Conservation (phyloP, 2,797 vertebrate species). For the Morelia viridis region DNA sequence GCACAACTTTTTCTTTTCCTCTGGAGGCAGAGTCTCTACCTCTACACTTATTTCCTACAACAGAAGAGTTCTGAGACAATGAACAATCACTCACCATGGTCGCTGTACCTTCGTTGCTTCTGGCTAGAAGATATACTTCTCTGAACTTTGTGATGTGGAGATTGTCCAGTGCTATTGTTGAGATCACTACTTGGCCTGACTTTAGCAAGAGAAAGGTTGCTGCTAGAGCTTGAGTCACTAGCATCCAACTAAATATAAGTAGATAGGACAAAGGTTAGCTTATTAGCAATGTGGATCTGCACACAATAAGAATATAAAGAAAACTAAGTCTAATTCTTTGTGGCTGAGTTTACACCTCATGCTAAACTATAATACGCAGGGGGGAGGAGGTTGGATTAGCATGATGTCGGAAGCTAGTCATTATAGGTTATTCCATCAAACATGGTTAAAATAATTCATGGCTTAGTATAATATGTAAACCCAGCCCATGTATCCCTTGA, state of each 20-base stretch:
- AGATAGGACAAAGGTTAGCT: not conserved
- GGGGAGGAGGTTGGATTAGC: not conserved
- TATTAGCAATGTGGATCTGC: not conserved
- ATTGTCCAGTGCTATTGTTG: conserved; percentile 88
- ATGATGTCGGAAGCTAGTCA: not conserved
- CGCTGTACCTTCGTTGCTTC: conserved; percentile 95
- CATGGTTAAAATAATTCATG: not conserved
- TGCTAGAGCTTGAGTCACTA: conserved; percentile 94
- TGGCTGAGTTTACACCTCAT: not conserved
- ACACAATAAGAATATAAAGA: not conserved
- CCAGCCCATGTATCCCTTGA: too few relatives aligned
- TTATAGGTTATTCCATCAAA: not conserved
- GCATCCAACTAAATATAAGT: conserved; percentile 82
- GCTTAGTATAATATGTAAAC: too few relatives aligned
- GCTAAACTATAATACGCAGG: not conserved
- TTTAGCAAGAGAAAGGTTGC: conserved; percentile 93
- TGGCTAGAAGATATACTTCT: conserved; percentile 92
- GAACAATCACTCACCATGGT: conserved; percentile 84
- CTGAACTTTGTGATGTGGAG: conserved; percentile 95
- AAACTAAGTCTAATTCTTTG: not conserved
- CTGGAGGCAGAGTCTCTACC: conserved; percentile 19
- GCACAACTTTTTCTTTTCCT: not conserved
- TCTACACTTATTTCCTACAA: fast-evolving
- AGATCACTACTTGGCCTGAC: conserved; percentile 92
- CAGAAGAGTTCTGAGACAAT: conserved; percentile 18